Conservation (phyloP, 2,888 invertebrate species). For the Liodrosophila aerea region DNA sequence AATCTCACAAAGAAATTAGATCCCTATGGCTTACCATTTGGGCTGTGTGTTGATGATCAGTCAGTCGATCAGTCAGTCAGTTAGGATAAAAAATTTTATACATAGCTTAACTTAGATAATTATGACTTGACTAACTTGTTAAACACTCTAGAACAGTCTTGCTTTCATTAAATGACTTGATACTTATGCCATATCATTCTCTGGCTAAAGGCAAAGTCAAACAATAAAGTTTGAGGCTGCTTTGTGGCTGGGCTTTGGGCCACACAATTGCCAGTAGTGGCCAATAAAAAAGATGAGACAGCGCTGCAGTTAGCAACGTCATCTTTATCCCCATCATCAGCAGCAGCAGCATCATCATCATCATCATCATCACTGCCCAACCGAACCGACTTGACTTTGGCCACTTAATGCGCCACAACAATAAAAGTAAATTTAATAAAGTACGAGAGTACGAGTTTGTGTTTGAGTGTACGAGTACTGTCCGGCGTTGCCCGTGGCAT, state of each 20-base stretch:
- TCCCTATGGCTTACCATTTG: too few relatives aligned
- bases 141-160: constrained; percentile 30
- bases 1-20: too few relatives aligned
- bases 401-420: constrained; percentile 73
- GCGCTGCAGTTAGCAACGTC: constrained; percentile 22
- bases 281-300: constrained; percentile 51
- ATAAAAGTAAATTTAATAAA: constrained; percentile 71
- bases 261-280: constrained; percentile 65
- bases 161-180: constrained; percentile 40
- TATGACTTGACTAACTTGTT: too few relatives aligned
- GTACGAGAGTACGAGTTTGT: constrained; percentile 48
- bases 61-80: too few relatives aligned
- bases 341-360: constrained; percentile 21
- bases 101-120: too few relatives aligned
- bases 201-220: constrained; percentile 39
- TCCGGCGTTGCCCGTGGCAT: constrained; percentile 57
- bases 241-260: constrained; percentile 42
- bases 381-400: constrained; percentile 39
- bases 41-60: too few relatives aligned
- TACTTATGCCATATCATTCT: constrained; percentile 50
- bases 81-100: too few relatives aligned
- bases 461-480: too few relatives aligned
- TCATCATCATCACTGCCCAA: constrained; percentile 39
- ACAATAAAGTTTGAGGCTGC: constrained; percentile 35
- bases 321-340: constrained; percentile 5